phyloP scores from a whole-genome alignment of 2,888 invertebrate species.

The Marronus borbonicus region DNA sequence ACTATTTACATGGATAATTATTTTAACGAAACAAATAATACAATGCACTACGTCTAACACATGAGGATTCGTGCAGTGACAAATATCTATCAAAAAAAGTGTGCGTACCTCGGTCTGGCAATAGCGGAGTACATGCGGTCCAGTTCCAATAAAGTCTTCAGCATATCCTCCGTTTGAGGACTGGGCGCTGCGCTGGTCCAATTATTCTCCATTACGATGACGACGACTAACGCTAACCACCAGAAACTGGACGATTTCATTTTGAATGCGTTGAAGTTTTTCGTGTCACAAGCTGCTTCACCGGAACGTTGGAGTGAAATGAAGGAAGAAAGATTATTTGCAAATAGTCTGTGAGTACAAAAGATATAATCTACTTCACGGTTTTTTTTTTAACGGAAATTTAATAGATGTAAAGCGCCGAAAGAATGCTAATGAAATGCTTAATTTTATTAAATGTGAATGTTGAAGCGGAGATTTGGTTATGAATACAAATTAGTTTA shows the following conservation, averaged over 20 bases:
- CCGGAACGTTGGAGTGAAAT: slow-evolving; percentile 20
- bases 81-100: slow-evolving; percentile 26
- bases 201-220: slow-evolving; percentile 57
- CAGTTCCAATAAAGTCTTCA: slow-evolving; percentile 59
- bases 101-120: slow-evolving; percentile 60
- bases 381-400: slow-evolving; percentile 7
- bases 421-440: slow-evolving; percentile 46
- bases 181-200: slow-evolving; percentile 58
- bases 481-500: slow-evolving; percentile 47
- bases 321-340: slow-evolving; percentile 36
- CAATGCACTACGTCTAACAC: slow-evolving; percentile 5
- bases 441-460: slow-evolving; percentile 42
- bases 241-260: slow-evolving; percentile 65
- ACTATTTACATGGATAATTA: neutral
- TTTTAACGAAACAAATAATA: slow-evolving; percentile 30
- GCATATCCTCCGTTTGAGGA: slow-evolving; percentile 59
- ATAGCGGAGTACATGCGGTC: slow-evolving; percentile 61
- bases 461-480: slow-evolving; percentile 23
- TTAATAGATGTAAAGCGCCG: slow-evolving; percentile 36
- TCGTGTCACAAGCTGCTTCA: neutral
- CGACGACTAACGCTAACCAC: slow-evolving; percentile 62
- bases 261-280: slow-evolving; percentile 38
- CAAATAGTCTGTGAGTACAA: slow-evolving; percentile 26
- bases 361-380: slow-evolving; percentile 25
- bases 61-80: slow-evolving; percentile 29